These are phyloP conservation scores for Oreochromis aureus DNA, from an alignment of 2,113 vertebrate species.

Conservation along the genomic window DNA sequence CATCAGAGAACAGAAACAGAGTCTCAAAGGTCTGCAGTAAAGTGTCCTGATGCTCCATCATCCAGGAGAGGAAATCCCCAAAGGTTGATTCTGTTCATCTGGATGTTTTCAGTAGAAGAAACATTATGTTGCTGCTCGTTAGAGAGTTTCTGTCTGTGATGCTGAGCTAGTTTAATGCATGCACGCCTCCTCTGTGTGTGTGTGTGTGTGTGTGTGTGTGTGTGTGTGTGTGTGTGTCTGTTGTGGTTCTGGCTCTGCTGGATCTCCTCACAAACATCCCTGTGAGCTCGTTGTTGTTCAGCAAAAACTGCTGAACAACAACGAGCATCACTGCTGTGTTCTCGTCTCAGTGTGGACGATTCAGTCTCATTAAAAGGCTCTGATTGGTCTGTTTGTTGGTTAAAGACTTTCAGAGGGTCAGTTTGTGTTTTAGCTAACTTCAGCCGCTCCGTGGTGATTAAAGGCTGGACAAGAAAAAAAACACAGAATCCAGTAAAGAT, in stretches of 20 bases:
- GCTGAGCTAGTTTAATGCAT: rapidly evolving
- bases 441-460: neutral
- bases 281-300: neutral
- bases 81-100: rapidly evolving
- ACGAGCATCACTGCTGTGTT: neutral
- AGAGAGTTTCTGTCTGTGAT: neutral
- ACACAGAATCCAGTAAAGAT: neutral
- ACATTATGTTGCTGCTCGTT: rapidly evolving
- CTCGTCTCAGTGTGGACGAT: neutral
- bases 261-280: neutral
- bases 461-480: rapidly evolving
- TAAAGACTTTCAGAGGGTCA: neutral
- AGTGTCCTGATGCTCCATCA: neutral
- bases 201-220: neutral
- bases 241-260: neutral
- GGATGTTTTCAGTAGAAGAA: neutral
- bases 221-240: neutral
- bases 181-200: neutral
- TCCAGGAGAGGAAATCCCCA: neutral
- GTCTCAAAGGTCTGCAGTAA: neutral
- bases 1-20: neutral
- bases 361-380: neutral
- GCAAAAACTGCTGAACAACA: too few species aligned
- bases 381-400: neutral
- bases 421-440: neutral